Base-by-base conservation (phyloP, 1,140 invertebrate species). In the Drosophila takahashii region DNA sequence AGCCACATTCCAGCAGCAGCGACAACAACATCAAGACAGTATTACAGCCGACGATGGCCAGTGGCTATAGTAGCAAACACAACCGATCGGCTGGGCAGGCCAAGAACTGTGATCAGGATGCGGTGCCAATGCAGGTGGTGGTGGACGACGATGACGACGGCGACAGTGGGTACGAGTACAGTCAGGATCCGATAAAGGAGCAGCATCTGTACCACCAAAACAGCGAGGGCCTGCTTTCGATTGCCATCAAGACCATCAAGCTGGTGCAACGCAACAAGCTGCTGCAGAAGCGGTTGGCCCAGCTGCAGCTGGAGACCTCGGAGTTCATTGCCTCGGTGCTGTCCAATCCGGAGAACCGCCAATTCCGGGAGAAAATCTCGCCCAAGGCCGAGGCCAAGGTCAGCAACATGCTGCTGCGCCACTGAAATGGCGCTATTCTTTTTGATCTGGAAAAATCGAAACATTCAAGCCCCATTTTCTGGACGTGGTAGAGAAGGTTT, bases 261-360 rank as follows among this genome's bases (percentile, higher is more conserved):
- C 56, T 92, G 61, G 85, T 92, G 74, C 87, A 91, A 51, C 87
- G 90, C n/a, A 92, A 92, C 47, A 86, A 85, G 51, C 36, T 92
- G 50, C 53, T 92, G 36, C 91, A 92, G 37, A 73, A 79, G 51
- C 86, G 91, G 32, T 34, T 92, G 37, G 59, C 80, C 0, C 77
- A 92, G 32, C 44, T 92, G 52, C 91, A 92, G 54, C 39, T 85
- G 39, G 91, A 92, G 62, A 92, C 91, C 2, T 87, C 81, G 7
- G 74, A 87, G 64, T 92, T 92, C 37, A 90, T 92, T 50, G 75
- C 91, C 57, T 92, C 91, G 29, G 89, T 92, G 22, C 39, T 92
- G 76, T 78, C 85, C 27, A 92, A 92, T 79, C 91, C 91, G 5
- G 91, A 92, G 54, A 92, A 92, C 57, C 70, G 77, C 10, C 79